Evolutionary conservation across 2,113 vertebrate species (phyloP).

Genomic region (Anhinga rufa): DNA sequence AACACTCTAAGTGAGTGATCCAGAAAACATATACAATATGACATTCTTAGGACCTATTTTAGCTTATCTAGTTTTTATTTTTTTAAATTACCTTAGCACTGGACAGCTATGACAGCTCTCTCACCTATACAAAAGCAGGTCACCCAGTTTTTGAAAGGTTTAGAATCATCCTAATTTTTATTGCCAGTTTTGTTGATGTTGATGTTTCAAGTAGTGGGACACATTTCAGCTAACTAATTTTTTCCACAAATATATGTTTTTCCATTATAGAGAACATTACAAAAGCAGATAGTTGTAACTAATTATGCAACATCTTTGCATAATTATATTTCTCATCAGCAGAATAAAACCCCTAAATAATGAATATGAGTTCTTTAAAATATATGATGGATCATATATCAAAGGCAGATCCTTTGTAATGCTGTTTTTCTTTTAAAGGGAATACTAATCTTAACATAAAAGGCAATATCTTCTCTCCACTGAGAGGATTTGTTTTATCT

Average conservation of each 20-base stretch:
- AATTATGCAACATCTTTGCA: background rate
- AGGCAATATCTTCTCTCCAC: background rate
- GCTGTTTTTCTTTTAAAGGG: constrained; percentile 1
- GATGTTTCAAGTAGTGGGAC: background rate
- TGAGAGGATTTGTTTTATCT: background rate
- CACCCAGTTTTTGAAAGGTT: background rate
- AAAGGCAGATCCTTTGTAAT: background rate
- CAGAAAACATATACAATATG: background rate
- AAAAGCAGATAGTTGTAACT: background rate
- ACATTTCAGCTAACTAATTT: background rate
- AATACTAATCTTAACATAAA: background rate
- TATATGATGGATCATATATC: background rate
- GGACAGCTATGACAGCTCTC: background rate
- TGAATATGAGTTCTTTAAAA: background rate
- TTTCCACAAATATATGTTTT: background rate
- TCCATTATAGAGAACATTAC: background rate
- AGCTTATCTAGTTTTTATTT: background rate
- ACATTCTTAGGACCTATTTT: background rate
- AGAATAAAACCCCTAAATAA: constrained; percentile 23
- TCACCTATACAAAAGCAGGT: background rate
- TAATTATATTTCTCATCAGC: constrained; percentile 5
- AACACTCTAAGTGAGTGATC: background rate
- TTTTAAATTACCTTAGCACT: background rate
- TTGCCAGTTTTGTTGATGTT: background rate
- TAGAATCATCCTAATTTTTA: background rate